phyloP scores from a whole-genome alignment of 2,797 vertebrate genomes.

The Bothrops alternatus region DNA sequence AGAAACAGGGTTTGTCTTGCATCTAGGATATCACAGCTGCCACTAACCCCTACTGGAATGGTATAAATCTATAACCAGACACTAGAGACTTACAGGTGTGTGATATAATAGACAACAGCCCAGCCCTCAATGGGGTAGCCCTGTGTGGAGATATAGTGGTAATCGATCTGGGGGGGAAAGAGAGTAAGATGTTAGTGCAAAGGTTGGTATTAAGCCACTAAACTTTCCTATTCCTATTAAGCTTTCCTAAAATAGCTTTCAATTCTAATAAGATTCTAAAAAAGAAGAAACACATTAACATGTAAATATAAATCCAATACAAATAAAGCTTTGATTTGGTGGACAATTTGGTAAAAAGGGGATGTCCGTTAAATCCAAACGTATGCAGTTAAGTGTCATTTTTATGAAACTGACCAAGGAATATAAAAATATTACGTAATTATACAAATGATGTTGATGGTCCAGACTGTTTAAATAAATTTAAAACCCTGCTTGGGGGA shows the following conservation, averaged over 20 bases:
- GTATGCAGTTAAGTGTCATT: neutral
- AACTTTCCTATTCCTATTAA: neutral
- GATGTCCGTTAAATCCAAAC: neutral
- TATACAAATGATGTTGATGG: neutral
- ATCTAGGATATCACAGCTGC: neutral
- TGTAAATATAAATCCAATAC: neutral
- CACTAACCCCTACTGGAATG: neutral
- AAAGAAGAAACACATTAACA: neutral
- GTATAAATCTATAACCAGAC: neutral
- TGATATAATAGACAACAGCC: constrained; percentile 90
- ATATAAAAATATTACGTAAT: neutral
- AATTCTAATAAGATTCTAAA: neutral
- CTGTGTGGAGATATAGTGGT: constrained; percentile 86
- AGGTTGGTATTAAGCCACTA: neutral
- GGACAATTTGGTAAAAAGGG: neutral
- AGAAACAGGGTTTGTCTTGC: neutral
- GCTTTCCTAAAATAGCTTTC: neutral
- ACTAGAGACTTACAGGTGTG: constrained; percentile 79
- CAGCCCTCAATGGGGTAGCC: constrained; percentile 85
- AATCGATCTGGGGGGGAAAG: constrained; percentile 79
- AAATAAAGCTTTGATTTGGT: neutral
- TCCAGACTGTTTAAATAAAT: neutral
- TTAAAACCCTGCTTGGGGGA: neutral
- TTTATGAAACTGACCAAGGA: neutral
- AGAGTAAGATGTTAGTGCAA: neutral